A percentile compares a stretch with the other conserved stretches of the same genome.
Conservation (phyloP, 2,797 vertebrate genomes). For the Alcedo atthis region DNA sequence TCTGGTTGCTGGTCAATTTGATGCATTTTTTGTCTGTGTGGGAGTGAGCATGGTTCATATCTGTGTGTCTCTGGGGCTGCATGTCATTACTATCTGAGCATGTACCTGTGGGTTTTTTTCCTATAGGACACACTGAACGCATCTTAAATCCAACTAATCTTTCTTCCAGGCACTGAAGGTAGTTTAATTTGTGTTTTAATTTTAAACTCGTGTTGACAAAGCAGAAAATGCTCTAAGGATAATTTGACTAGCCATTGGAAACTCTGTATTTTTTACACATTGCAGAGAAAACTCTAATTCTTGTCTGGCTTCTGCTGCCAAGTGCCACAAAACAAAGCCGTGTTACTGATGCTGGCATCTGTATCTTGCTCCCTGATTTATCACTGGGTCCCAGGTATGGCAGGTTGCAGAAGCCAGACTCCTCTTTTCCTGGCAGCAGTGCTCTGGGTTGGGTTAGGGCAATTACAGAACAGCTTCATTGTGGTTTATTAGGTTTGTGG, state of each 20-base stretch:
- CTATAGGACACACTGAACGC: neutral
- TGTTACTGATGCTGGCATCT: neutral
- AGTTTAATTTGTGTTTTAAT: constrained; percentile 13
- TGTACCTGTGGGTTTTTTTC: neutral
- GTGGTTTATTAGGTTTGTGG: neutral
- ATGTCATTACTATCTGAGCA: constrained; percentile 13
- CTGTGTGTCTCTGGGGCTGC: constrained; percentile 6
- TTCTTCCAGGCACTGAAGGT: neutral
- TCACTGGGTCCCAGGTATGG: rapidly evolving
- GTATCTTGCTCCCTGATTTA: neutral
- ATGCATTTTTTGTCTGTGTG: neutral
- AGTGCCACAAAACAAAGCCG: neutral
- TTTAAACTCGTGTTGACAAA: constrained; percentile 23
- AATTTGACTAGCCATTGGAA: neutral
- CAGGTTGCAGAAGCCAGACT: neutral
- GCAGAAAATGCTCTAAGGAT: neutral
- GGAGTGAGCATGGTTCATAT: neutral
- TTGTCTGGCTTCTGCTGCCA: neutral
- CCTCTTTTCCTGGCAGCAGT: neutral
- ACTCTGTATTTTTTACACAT: neutral
- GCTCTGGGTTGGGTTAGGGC: neutral
- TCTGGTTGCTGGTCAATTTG: neutral
- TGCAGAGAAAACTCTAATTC: neutral
- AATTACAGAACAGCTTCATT: rapidly evolving
- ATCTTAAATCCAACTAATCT: neutral